Evolutionary conservation across 2,113 vertebrate species (phyloP).

Genomic region (Nothocercus julius): DNA sequence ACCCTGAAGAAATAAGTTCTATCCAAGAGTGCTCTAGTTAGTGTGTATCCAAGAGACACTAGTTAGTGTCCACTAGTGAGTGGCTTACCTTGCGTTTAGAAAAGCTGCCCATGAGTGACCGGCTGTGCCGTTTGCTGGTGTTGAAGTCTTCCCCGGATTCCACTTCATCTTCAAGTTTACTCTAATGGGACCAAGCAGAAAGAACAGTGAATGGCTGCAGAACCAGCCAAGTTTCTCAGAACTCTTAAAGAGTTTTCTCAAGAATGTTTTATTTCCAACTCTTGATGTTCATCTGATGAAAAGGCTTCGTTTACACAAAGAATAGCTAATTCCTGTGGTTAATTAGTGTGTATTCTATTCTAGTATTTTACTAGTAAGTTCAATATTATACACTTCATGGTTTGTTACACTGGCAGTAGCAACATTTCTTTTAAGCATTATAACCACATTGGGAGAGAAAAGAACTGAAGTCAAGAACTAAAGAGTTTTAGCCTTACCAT

Average conservation of each 20-base stretch:
- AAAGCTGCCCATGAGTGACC: constrained; percentile 87
- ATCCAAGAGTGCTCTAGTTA: not conserved
- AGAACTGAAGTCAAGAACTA: not conserved
- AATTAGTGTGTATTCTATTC: not conserved
- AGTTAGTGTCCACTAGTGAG: not conserved
- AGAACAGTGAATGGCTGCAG: not conserved
- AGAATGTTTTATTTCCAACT: not conserved
- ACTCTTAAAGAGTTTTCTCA: not conserved
- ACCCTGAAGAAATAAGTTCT: not conserved
- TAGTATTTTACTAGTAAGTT: not conserved
- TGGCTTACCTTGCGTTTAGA: constrained; percentile 90
- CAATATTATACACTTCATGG: not conserved
- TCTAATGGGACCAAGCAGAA: constrained; percentile 61
- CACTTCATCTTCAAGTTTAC: constrained; percentile 82
- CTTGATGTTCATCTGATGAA: not conserved
- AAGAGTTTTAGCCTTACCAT: not conserved
- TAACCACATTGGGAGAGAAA: not conserved
- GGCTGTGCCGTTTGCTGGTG: constrained; percentile 77
- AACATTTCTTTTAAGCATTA: not conserved
- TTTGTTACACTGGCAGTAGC: not conserved
- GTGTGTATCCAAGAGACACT: not conserved
- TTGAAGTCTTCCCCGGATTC: constrained; percentile 83
- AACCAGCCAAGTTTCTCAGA: too few relatives aligned
- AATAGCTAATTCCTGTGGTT: not conserved
- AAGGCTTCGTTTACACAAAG: not conserved